Conservation (phyloP, 2,888 invertebrate genomes). For the Drosophila diplacantha region DNA sequence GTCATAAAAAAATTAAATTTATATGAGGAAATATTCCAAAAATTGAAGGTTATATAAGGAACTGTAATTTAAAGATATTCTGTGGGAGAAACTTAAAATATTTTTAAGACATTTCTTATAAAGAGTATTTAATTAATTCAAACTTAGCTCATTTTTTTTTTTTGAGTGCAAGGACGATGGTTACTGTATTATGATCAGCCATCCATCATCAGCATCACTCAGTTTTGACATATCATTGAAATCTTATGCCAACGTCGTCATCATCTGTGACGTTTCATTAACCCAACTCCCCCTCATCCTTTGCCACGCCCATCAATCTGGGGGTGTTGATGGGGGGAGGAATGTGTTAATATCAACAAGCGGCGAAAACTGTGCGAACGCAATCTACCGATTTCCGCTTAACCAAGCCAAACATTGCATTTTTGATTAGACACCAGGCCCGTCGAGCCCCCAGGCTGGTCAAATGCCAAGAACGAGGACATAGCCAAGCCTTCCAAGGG, state of each 20-base stretch:
- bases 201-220: constrained; percentile 74
- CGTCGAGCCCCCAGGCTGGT: constrained; percentile 52
- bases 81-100: neutral
- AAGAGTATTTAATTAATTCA: neutral
- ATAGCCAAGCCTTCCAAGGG: constrained; percentile 26
- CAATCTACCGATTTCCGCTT: constrained; percentile 73
- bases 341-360: constrained; percentile 71
- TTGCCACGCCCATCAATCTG: constrained; percentile 4
- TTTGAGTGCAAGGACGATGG: constrained; percentile 12
- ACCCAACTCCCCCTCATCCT: constrained; percentile 44
- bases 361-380: constrained; percentile 61
- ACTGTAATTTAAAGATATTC: neutral
- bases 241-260: constrained; percentile 62
- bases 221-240: constrained; percentile 75
- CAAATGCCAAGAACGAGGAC: constrained; percentile 45
- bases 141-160: neutral
- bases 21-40: neutral
- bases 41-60: neutral
- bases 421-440: constrained; percentile 64
- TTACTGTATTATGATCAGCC: constrained; percentile 41
- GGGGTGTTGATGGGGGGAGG: constrained; percentile 30
- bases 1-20: neutral
- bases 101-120: neutral
- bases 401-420: constrained; percentile 74
- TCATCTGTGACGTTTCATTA: constrained; percentile 75